These are phyloP conservation scores for Nycteola revayana DNA, from an alignment of 2,888 invertebrate species.

Conservation along the genomic window DNA sequence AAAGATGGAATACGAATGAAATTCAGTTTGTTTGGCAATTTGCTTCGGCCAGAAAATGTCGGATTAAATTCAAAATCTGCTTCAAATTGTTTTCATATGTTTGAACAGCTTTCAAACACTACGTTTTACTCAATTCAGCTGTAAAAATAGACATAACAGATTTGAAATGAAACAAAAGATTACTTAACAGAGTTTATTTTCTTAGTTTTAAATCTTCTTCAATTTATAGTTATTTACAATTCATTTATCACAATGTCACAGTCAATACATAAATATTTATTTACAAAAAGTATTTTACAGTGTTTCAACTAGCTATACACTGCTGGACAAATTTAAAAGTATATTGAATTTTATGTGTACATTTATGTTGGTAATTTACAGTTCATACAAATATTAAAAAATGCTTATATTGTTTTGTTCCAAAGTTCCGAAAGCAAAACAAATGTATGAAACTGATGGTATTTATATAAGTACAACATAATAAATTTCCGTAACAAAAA, in stretches of 20 bases:
- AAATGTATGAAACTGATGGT: too few relatives aligned
- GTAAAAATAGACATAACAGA: conserved; percentile 5
- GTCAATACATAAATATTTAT: conserved; percentile 59
- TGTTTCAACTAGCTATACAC: conserved; percentile 21
- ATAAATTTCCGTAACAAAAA: too few relatives aligned
- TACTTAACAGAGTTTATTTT: conserved; percentile 42
- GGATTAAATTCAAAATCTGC: conserved; percentile 9
- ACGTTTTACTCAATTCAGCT: too few relatives aligned
- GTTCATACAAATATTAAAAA: too few relatives aligned
- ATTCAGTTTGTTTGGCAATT: conserved; percentile 1
- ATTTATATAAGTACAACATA: too few relatives aligned
- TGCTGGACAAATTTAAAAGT: conserved; percentile 6
- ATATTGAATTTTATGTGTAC: too few relatives aligned
- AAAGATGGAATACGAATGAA: conserved; percentile 2
- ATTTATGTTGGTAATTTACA: too few relatives aligned
- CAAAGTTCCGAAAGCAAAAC: too few relatives aligned
- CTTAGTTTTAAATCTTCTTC: conserved; percentile 36
- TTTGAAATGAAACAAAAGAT: conserved; percentile 25
- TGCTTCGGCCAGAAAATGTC: conserved; percentile 4
- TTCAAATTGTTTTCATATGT: conserved; percentile 16
- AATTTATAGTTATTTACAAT: conserved; percentile 54
- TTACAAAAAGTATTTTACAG: conserved; percentile 42
- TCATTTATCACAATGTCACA: conserved; percentile 67
- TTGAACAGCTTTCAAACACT: conserved; percentile 14
- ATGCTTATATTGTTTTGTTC: too few relatives aligned